Percentiles rank a stretch among this genome's conserved stretches.
Conservation (phyloP, 2,888 invertebrate genomes). For the Scrobipalpa atriplicella region DNA sequence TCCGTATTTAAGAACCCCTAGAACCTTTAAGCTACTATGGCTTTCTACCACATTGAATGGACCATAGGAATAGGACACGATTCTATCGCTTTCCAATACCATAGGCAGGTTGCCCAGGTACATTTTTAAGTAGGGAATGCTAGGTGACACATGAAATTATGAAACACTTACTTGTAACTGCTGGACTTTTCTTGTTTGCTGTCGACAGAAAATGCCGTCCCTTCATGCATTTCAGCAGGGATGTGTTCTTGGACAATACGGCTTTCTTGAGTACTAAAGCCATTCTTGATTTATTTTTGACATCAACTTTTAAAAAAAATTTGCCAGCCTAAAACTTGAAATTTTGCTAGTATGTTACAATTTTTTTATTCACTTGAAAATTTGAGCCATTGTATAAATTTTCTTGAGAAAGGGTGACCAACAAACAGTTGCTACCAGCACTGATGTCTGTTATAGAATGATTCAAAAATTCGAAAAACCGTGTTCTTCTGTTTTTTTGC, state of each 20-base stretch:
- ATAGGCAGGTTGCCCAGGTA: background rate
- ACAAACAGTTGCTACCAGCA: constrained; percentile 48
- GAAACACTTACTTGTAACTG: constrained; percentile 58
- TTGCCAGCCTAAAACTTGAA: constrained; percentile 41
- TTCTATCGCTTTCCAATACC: background rate
- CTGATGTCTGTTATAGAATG: constrained; percentile 46
- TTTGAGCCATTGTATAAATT: constrained; percentile 63
- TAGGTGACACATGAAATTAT: background rate
- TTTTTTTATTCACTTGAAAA: constrained; percentile 58
- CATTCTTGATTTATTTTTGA: constrained; percentile 52
- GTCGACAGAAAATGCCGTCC: constrained; percentile 56
- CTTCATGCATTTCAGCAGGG: constrained; percentile 65
- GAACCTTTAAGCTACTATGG: too few species aligned
- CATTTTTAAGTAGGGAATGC: background rate
- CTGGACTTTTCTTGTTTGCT: constrained; percentile 53
- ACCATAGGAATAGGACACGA: too few species aligned
- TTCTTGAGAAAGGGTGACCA: constrained; percentile 34
- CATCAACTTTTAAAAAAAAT: constrained; percentile 32
- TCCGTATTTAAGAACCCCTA: too few species aligned
- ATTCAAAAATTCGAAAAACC: constrained; percentile 47
- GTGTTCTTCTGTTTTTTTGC: constrained; percentile 43
- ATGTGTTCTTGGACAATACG: constrained; percentile 60
- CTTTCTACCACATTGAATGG: too few species aligned
- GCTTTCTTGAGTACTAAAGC: constrained; percentile 69
- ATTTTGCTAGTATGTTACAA: constrained; percentile 46